Evolutionary conservation across 2,113 vertebrate species (phyloP).

Genomic region (Syngnathus floridae): DNA sequence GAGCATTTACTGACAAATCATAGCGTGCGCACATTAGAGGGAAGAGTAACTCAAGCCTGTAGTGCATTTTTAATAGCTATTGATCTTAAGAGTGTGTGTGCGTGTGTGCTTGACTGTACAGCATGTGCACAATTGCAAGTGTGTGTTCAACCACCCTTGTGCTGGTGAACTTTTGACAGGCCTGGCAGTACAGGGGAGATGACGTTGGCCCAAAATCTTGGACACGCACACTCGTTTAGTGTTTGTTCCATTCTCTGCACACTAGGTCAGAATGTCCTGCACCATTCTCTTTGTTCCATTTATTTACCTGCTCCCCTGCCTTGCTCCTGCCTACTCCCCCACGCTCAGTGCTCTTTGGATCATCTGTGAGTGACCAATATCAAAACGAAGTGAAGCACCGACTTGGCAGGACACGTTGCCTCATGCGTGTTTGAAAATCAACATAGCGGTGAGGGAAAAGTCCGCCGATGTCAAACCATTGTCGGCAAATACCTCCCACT

Average conservation of each 20-base stretch:
- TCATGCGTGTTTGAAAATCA: slow-evolving; percentile 12
- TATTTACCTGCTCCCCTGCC: slow-evolving; percentile 28
- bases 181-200: slow-evolving; percentile 15
- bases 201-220: slow-evolving; percentile 31
- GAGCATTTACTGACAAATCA: slow-evolving; percentile 56
- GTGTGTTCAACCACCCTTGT: slow-evolving; percentile 12
- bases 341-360: slow-evolving; percentile 2
- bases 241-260: slow-evolving; percentile 5
- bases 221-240: background rate
- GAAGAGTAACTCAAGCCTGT: slow-evolving; percentile 42
- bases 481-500: slow-evolving; percentile 44
- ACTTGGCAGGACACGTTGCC: background rate
- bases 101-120: background rate
- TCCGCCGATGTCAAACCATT: slow-evolving; percentile 37
- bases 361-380: background rate
- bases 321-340: slow-evolving; percentile 8
- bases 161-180: slow-evolving; percentile 31
- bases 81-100: slow-evolving; percentile 38
- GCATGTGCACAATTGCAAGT: slow-evolving; percentile 7
- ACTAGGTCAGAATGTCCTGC: slow-evolving; percentile 59
- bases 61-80: slow-evolving; percentile 60
- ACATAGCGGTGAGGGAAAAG: slow-evolving; percentile 18
- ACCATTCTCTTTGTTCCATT: slow-evolving; percentile 37
- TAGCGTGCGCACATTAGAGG: slow-evolving; percentile 40
- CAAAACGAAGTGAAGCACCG: background rate